These are phyloP conservation scores for Ciconia boyciana DNA, from an alignment of 2,113 vertebrate species.

Conservation along the genomic window DNA sequence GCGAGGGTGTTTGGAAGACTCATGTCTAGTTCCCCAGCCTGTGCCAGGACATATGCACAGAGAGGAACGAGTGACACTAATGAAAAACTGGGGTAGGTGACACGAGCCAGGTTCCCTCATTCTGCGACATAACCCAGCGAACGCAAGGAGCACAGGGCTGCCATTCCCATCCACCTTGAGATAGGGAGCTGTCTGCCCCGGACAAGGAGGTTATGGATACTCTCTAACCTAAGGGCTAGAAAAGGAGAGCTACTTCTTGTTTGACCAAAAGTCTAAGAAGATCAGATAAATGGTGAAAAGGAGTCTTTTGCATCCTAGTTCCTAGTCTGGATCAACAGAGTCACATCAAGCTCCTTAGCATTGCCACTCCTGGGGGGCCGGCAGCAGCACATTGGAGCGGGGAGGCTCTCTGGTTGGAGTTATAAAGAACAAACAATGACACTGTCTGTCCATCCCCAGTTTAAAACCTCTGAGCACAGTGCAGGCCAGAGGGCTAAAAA, in stretches of 20 bases:
- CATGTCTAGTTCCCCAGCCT: neutral
- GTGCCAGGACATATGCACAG: neutral
- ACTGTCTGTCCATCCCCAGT: neutral
- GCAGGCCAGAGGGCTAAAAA: neutral
- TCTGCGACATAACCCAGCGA: fast-evolving
- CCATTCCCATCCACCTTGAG: neutral
- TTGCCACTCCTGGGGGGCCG: neutral
- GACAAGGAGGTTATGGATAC: neutral
- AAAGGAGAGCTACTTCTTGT: neutral
- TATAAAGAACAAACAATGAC: neutral
- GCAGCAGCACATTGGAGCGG: fast-evolving
- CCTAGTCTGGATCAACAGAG: neutral
- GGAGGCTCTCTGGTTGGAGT: neutral
- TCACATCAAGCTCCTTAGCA: neutral
- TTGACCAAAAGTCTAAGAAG: neutral
- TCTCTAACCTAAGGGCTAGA: neutral
- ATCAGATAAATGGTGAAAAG: neutral
- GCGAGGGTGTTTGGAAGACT: neutral
- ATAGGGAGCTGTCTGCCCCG: neutral
- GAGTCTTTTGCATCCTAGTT: neutral
- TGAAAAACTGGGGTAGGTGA: neutral
- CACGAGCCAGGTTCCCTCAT: fast-evolving
- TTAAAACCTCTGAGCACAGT: neutral
- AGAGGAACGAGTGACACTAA: neutral
- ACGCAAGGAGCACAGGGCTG: fast-evolving